Evolutionary conservation across 2,113 vertebrate genomes (phyloP).

Genomic region (Passer montanus): DNA sequence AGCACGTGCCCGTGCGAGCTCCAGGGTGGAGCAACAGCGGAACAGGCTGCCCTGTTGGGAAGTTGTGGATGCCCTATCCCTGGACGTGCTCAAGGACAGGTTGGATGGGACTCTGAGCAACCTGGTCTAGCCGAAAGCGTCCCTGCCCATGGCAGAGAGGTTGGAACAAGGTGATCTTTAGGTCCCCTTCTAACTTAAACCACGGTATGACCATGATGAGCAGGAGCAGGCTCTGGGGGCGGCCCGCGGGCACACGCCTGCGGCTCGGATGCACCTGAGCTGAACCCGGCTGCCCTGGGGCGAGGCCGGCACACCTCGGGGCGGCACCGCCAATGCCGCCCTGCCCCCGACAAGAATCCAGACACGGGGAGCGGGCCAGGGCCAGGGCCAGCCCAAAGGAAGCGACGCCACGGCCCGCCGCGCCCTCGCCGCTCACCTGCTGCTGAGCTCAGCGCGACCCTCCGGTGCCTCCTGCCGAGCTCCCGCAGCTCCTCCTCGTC

Average conservation of each 20-base stretch:
- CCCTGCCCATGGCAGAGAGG: background rate
- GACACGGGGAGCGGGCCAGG: background rate
- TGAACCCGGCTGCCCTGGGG: background rate
- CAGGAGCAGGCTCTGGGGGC: background rate
- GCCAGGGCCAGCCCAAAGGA: background rate
- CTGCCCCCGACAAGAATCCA: background rate
- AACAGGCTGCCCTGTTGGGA: background rate
- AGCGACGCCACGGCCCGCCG: background rate
- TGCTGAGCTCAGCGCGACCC: slow-evolving; percentile 65
- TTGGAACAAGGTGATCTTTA: background rate
- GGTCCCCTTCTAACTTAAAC: background rate
- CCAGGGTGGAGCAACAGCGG: background rate
- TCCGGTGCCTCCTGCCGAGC: slow-evolving; percentile 73
- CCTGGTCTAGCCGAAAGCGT: background rate
- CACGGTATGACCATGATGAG: background rate
- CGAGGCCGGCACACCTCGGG: background rate
- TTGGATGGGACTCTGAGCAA: background rate
- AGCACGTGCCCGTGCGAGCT: rapidly evolving
- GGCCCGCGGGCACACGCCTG: background rate
- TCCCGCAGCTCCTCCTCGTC: slow-evolving; percentile 82
- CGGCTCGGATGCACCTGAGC: background rate
- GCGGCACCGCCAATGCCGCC: background rate
- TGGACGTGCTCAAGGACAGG: background rate
- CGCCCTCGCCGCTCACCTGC: slow-evolving; percentile 75
- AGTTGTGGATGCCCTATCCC: background rate